Conservation (phyloP, 2,888 invertebrate genomes). For the Phyllotreta cruciferae region DNA sequence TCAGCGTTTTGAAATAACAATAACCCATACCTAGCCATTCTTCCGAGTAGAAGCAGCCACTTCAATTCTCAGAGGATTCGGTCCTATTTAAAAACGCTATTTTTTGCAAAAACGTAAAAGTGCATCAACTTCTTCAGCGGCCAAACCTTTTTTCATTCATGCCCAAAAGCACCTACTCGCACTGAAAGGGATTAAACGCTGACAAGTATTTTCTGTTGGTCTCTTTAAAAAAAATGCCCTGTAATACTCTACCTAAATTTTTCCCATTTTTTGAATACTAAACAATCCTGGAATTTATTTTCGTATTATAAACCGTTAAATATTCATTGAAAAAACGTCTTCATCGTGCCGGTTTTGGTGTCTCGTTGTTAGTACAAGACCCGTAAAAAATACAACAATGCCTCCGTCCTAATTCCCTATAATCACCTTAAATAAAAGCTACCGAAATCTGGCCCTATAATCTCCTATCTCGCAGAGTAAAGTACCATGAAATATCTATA, state of each 20-base stretch:
- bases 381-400: constrained; percentile 37
- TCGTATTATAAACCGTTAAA: constrained; percentile 1
- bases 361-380: constrained; percentile 18
- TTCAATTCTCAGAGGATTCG: constrained; percentile 25
- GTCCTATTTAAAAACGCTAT: constrained; percentile 36
- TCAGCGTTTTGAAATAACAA: constrained; percentile 27
- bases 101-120: constrained; percentile 52
- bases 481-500: constrained; percentile 59
- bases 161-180: constrained; percentile 51
- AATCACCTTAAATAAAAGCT: constrained; percentile 55
- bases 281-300: neutral
- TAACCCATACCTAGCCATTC: constrained; percentile 16
- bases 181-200: constrained; percentile 47
- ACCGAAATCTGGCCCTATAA: constrained; percentile 52
- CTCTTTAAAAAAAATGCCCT: constrained; percentile 22
- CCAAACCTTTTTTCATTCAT: constrained; percentile 53
- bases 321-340: constrained; percentile 7
- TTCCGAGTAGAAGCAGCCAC: constrained; percentile 23
- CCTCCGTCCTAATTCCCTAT: constrained; percentile 39
- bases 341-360: constrained; percentile 1
- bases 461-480: constrained; percentile 52
- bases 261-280: constrained; percentile 3
- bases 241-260: constrained; percentile 26
- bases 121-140: constrained; percentile 57
- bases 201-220: constrained; percentile 31